Evolutionary conservation across 53 echinoderm and acorn worm genomes (phyloP), one percentile per base, ranked within the genome.

Genomic region (Astropecten irregularis): DNA sequence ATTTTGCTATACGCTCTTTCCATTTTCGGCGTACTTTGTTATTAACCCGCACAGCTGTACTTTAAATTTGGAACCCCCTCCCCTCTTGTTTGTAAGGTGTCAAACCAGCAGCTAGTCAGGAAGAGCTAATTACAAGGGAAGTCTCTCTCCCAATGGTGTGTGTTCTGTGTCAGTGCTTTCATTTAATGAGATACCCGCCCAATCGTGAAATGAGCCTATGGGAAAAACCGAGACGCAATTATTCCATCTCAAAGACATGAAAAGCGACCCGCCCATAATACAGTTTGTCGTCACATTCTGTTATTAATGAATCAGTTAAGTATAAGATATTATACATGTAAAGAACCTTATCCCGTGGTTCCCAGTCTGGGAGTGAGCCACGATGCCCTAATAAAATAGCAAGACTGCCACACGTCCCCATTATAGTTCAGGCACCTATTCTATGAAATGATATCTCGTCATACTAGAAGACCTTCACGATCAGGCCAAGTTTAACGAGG

Each of bases 121-220:
- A 62, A 60, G 61, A 49, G 61, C 46, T 77, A 58, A 77, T 77
- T 77, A 60, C 79, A 62, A 62, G 48, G 22, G 30, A 32, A 48
- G 46, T 39, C 48, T n/a, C 29, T 7, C 44, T 9, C 29, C 46
- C 22, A 3, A 19, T 3, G 28, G 2, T 22, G 52, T 9, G 62
- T 46, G 79, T 79, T 61, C 61, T 62, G 48, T 79, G 61, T 62
- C 79, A 79, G 30, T 48, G 27, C 21, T 60, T 76, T 31, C 61
- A 47, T 79, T 62, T 79, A 62, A 79, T 79, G 79, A 79, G 62
- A 60, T 79, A 79, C 61, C 79, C 40, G 62, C 31, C 50, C 61
- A 79, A 39, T 48, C 79, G 79, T 79, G 62, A 79, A 79, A 79
- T 62, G 31, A 79, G 49, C 21, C 62, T 30, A 14, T 47, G 33